Percentiles rank a stretch among this genome's conserved stretches.
These are phyloP conservation scores for Amblyopsis rosae DNA, from an alignment of 2,113 vertebrate genomes.

Conservation along the genomic window DNA sequence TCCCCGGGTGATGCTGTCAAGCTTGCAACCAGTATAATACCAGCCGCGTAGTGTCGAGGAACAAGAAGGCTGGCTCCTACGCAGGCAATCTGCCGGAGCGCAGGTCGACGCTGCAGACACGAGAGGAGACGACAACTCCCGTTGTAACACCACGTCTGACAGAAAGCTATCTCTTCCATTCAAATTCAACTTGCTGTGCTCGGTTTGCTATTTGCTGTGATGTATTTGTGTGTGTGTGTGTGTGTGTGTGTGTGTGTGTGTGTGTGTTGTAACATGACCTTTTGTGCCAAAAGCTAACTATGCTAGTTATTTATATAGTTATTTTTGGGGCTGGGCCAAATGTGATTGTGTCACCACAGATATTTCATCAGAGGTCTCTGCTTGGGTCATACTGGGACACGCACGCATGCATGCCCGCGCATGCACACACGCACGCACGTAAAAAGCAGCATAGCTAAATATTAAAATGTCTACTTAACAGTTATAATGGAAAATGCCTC, in stretches of 20 bases:
- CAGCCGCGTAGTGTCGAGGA: too few relatives aligned
- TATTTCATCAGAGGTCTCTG: conserved; percentile 45
- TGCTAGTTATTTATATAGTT: conserved; percentile 51
- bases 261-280: conserved; percentile 45
- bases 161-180: not conserved
- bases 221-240: not conserved
- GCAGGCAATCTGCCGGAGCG: too few relatives aligned
- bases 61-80: too few relatives aligned
- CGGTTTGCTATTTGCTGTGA: conserved; percentile 3
- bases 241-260: conserved; percentile 17
- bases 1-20: not conserved
- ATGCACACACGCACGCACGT: conserved; percentile 19
- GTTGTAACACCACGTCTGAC: not conserved
- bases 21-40: conserved; percentile 16
- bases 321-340: conserved; percentile 14
- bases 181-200: conserved; percentile 2
- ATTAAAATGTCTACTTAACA: too few relatives aligned
- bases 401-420: conserved; percentile 1
- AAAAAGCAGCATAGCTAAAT: not conserved
- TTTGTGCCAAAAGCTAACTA: conserved; percentile 38
- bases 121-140: too few relatives aligned
- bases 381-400: conserved; percentile 10
- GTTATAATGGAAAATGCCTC: too few relatives aligned
- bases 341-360: conserved; percentile 40
- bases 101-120: too few relatives aligned